Base-by-base conservation (phyloP, 2,113 vertebrate species). In the Rallus limicola region DNA sequence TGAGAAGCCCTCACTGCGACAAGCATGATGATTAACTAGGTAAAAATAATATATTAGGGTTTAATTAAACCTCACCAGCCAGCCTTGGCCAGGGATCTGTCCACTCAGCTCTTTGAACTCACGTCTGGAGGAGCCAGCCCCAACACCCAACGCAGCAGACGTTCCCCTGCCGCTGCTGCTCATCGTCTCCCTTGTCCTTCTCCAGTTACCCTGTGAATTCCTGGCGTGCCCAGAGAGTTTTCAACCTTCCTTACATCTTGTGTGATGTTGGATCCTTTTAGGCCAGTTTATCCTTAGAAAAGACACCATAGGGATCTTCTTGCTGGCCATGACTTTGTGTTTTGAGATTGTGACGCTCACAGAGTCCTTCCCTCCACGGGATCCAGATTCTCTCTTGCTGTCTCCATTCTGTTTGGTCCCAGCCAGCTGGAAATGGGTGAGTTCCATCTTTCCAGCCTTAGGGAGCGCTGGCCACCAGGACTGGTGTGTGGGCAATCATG, bases 21-120 rank as follows among this genome's bases (percentile, higher is more conserved):
- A 83, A 53, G 50, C 62, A 90, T 60, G 52, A 16, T 58, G 88
- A 94, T 78, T 63, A 93, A 81, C 53, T 84, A 63, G 69, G 82
- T 85, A 94, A 90, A 95, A 94, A 93, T 70, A 93, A 93, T 79
- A 50, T 20, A 63, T 70, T 46, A 62, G 56, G 26, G 60, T 79
- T 90, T 70, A 87, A 77, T 92, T 91, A 84, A 69, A 78, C 52
- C 81, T 87, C 77, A 31, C 36, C 76, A 58, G 71, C 58, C 71
- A 8, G 68, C 0, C 16, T 6, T 1, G 40, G 84, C 92, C 50
- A 31, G 72, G 42, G 55, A 33, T n/a, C 70, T 55, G 16, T 36
- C 81, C 9, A 2, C 70, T 75, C 10, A 1, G 42, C 44, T 46
- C 52, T 65, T 31, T 44, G 76, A 38, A 19, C 88, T 80, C 80